These are phyloP conservation scores for Hippocampus mohnikei DNA, from an alignment of 2,113 vertebrate genomes.

Conservation along the genomic window DNA sequence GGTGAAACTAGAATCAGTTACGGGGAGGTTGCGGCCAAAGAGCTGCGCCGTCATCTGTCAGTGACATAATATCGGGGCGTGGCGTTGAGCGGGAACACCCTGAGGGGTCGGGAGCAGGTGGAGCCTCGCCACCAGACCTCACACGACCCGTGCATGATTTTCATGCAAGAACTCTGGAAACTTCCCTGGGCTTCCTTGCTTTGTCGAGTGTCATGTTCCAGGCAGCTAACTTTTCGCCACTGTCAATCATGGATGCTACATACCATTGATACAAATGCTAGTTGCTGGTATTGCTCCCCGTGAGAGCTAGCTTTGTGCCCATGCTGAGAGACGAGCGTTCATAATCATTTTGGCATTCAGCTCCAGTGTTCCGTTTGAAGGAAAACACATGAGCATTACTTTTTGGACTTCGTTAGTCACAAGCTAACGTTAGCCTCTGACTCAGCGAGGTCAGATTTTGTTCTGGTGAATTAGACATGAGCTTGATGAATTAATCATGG, in stretches of 20 bases:
- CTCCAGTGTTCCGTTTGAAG: too few relatives aligned
- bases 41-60: conserved; percentile 5
- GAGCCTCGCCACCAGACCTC: conserved; percentile 9
- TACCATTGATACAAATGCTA: too few relatives aligned
- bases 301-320: too few relatives aligned
- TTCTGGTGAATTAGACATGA: conserved; percentile 61
- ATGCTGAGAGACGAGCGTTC: neutral
- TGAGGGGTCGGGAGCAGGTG: conserved; percentile 38
- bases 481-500: conserved; percentile 69
- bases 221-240: too few relatives aligned
- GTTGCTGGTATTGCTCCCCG: too few relatives aligned
- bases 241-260: too few relatives aligned
- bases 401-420: neutral
- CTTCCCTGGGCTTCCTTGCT: conserved; percentile 1
- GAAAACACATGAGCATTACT: neutral
- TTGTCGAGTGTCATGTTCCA: too few relatives aligned
- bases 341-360: neutral
- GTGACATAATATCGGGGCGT: conserved; percentile 20
- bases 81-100: neutral
- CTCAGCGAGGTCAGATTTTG: conserved; percentile 50
- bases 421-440: conserved; percentile 3
- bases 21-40: too few relatives aligned
- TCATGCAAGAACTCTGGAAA: conserved; percentile 31
- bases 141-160: neutral
- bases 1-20: too few relatives aligned